Evolutionary conservation across 2,888 invertebrate species (phyloP).

Genomic region (Nomada fucata): DNA sequence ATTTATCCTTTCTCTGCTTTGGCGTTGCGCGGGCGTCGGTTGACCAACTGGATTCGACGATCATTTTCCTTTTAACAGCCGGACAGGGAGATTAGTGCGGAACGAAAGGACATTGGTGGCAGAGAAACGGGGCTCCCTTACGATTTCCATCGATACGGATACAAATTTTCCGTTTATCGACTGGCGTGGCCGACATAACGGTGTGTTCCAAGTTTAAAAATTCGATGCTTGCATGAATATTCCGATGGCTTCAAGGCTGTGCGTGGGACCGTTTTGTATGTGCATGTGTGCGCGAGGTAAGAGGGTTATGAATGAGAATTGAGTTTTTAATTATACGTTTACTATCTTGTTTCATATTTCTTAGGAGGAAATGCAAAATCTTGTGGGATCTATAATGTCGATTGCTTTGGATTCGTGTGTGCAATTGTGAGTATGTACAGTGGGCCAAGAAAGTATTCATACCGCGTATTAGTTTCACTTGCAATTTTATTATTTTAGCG

Average conservation of each 20-base stretch:
- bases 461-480: too few species aligned
- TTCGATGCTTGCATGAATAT: not conserved
- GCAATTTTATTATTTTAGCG: too few species aligned
- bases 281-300: not conserved
- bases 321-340: too few species aligned
- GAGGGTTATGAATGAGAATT: not conserved
- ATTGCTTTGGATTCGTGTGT: too few species aligned
- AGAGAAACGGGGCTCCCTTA: not conserved
- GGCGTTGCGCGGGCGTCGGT: not conserved
- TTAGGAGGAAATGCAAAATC: not conserved
- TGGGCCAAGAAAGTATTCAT: too few species aligned
- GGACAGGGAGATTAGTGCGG: conserved; percentile 1
- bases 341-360: too few species aligned
- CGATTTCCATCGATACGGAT: not conserved
- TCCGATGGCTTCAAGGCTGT: conserved; percentile 4
- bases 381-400: too few species aligned
- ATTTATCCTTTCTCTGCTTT: conserved; percentile 6
- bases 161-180: not conserved
- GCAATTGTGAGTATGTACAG: too few species aligned
- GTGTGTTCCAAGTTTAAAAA: not conserved
- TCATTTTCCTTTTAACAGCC: not conserved
- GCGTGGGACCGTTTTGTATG: not conserved
- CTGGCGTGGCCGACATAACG: not conserved
- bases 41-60: not conserved
- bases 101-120: conserved; percentile 9